Evolutionary conservation across 1,140 invertebrate genomes (phyloP).

Genomic region (Aphaenogaster floridana): DNA sequence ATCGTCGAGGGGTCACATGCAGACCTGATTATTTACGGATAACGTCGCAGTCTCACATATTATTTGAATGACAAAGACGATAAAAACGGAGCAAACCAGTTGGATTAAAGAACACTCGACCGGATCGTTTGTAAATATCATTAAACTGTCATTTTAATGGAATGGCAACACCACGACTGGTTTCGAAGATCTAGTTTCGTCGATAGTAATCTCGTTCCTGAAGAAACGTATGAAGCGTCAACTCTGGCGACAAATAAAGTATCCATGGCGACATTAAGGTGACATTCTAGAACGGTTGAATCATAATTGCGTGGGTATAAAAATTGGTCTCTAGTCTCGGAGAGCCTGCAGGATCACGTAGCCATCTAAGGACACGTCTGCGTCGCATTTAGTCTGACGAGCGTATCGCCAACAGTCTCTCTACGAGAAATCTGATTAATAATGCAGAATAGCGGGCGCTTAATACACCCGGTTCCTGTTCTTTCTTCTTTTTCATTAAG

Average conservation of each 20-base stretch:
- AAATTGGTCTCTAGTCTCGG: conserved; percentile 33
- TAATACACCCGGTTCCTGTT: background rate
- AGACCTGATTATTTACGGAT: conserved; percentile 10
- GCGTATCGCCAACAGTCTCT: conserved; percentile 1
- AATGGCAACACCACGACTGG: background rate
- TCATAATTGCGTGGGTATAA: conserved; percentile 39
- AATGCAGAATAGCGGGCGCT: conserved; percentile 22
- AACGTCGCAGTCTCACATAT: background rate
- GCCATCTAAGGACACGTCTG: conserved; percentile 44
- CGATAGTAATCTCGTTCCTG: background rate
- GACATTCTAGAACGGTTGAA: conserved; percentile 17
- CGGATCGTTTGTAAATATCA: conserved; percentile 6
- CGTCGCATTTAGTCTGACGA: conserved; percentile 2
- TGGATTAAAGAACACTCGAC: background rate
- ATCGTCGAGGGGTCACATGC: conserved; percentile 16
- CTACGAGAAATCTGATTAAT: conserved; percentile 32
- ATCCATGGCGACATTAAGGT: background rate
- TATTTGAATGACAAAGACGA: background rate
- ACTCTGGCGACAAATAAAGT: conserved; percentile 5
- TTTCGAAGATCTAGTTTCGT: background rate
- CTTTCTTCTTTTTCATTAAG: conserved; percentile 36
- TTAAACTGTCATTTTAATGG: conserved; percentile 26
- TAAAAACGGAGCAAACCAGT: background rate
- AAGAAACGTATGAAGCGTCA: background rate
- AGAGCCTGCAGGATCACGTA: conserved; percentile 25